Percentiles rank a stretch among this genome's conserved stretches.
These are phyloP conservation scores for Tuta absoluta DNA, from an alignment of 2,888 invertebrate species.

Conservation along the genomic window DNA sequence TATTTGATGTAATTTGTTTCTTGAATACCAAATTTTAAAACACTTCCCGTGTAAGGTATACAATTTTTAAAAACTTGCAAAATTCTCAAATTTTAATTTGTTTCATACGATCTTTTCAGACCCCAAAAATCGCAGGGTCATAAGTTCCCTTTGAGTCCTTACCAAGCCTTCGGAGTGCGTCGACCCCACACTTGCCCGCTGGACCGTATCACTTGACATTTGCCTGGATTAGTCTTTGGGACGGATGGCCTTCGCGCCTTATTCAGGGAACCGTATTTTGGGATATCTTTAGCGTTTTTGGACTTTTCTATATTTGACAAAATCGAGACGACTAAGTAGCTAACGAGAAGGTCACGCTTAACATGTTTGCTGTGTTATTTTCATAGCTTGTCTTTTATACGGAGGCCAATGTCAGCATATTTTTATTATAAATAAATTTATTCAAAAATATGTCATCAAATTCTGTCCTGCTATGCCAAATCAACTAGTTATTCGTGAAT, in stretches of 20 bases:
- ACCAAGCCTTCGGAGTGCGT: constrained; percentile 53
- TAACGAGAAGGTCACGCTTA: background rate
- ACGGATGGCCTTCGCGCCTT: constrained; percentile 13
- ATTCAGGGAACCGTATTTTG: background rate
- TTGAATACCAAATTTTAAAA: too few relatives aligned
- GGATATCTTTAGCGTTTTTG: background rate
- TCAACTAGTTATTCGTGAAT: background rate
- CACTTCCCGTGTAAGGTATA: too few relatives aligned
- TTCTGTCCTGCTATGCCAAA: too few relatives aligned
- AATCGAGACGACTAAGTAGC: background rate
- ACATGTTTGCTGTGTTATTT: too few relatives aligned
- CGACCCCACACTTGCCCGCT: constrained; percentile 46
- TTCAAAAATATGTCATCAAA: too few relatives aligned
- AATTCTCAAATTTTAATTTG: too few relatives aligned
- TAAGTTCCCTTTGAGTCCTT: constrained; percentile 47
- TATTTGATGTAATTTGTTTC: too few relatives aligned
- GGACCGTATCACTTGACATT: constrained; percentile 38
- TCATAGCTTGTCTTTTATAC: too few relatives aligned
- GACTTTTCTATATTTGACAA: background rate
- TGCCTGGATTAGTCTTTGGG: constrained; percentile 34
- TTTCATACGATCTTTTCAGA: too few relatives aligned
- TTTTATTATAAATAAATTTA: too few relatives aligned
- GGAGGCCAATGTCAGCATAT: too few relatives aligned
- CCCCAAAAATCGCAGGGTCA: constrained; percentile 42
- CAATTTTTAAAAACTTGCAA: background rate